Percentiles rank a stretch among this genome's conserved stretches.
Conservation (phyloP, 2,888 invertebrate species). For the Acanthoscelides obtectus region DNA sequence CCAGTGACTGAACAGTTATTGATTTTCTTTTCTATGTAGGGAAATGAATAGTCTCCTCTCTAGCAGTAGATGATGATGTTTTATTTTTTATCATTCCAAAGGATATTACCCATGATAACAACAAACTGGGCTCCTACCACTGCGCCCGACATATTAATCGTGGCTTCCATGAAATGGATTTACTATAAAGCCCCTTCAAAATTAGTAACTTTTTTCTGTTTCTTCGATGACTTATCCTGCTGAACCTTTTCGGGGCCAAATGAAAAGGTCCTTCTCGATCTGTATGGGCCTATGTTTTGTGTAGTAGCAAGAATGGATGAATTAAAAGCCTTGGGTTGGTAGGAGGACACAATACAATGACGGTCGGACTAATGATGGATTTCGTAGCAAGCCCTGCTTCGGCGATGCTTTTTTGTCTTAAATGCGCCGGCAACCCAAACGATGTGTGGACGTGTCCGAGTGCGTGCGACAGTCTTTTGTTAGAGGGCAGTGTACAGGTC, state of each 20-base stretch:
- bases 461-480: neutral
- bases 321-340: neutral
- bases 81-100: too few species aligned
- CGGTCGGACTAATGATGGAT: neutral
- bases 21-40: too few species aligned
- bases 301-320: neutral
- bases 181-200: too few species aligned
- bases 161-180: too few species aligned
- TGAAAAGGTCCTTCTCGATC: neutral
- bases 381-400: neutral
- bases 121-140: too few species aligned
- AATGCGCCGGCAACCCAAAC: neutral
- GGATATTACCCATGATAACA: too few species aligned
- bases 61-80: too few species aligned
- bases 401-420: neutral
- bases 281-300: neutral
- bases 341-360: neutral
- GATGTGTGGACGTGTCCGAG: neutral
- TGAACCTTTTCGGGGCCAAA: neutral
- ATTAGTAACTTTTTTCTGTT: too few species aligned
- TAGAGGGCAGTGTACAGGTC: neutral
- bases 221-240: neutral
- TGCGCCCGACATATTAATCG: too few species aligned
- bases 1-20: too few species aligned
- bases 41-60: too few species aligned